phyloP scores from a whole-genome alignment of 1,140 invertebrate genomes.

The Alviniconcha marisindica region DNA sequence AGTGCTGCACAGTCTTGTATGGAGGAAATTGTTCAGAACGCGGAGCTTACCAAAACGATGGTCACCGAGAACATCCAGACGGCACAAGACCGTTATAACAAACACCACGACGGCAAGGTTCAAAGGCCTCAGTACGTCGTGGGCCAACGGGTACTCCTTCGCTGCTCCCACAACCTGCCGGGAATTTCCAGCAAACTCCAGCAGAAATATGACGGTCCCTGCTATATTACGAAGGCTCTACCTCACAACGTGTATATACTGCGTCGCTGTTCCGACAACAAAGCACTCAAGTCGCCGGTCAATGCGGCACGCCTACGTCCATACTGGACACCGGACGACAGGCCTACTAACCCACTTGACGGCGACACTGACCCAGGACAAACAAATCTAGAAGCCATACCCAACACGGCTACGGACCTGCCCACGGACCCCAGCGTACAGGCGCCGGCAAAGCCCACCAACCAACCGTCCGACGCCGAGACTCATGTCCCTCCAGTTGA shows the following conservation, averaged over 20 bases:
- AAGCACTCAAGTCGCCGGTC: not conserved
- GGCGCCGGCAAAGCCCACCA: not conserved
- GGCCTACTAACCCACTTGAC: constrained; percentile 1
- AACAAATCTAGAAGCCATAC: not conserved
- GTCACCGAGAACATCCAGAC: not conserved
- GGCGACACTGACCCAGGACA: not conserved
- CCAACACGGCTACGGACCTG: not conserved
- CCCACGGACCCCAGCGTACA: not conserved
- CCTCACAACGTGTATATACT: not conserved
- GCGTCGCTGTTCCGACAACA: not conserved
- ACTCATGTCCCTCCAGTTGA: not conserved
- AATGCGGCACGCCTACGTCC: not conserved
- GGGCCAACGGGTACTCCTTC: not conserved
- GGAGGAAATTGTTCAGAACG: not conserved
- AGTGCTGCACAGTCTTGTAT: not conserved
- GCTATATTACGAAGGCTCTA: not conserved
- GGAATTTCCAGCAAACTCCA: not conserved
- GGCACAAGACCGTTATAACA: not conserved
- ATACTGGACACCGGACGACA: not conserved
- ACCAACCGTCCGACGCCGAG: not conserved
- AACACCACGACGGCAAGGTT: not conserved
- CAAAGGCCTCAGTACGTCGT: not conserved
- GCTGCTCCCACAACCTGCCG: not conserved
- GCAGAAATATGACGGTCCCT: constrained; percentile 15
- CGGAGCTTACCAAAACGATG: not conserved